phyloP scores from a whole-genome alignment of 2,113 vertebrate genomes.

The Myotis davidii region DNA sequence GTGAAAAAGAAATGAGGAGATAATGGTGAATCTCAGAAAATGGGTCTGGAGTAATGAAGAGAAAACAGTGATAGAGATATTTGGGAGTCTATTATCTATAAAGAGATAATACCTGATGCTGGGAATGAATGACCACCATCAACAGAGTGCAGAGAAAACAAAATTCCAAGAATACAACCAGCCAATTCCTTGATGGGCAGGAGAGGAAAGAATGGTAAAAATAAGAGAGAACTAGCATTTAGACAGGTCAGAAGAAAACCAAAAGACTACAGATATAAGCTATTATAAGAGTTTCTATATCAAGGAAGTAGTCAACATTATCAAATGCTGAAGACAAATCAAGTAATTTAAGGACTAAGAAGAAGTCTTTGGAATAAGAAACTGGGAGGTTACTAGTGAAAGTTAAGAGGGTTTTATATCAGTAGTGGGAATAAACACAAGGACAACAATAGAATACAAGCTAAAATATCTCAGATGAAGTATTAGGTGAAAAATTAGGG shows the following conservation, averaged over 20 bases:
- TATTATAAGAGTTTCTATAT: background rate
- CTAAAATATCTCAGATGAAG: background rate
- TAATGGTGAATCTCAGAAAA: background rate
- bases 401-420: background rate
- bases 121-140: background rate
- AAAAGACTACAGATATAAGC: background rate
- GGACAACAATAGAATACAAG: background rate
- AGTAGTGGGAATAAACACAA: background rate
- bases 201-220: background rate
- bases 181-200: background rate
- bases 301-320: background rate
- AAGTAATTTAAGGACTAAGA: background rate
- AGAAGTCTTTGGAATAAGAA: background rate
- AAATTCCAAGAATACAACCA: background rate
- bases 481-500: background rate
- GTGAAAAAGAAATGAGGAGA: background rate
- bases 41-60: background rate
- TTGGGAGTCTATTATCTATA: background rate
- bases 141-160: background rate
- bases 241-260: background rate
- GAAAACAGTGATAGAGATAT: background rate
- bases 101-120: background rate
- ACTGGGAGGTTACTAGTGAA: background rate
- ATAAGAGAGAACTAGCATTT: background rate
- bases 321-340: background rate